Evolutionary conservation across 37 sponge, comb jelly and placozoan species (phyloP).

Genomic region (Ephydatia muelleri): DNA sequence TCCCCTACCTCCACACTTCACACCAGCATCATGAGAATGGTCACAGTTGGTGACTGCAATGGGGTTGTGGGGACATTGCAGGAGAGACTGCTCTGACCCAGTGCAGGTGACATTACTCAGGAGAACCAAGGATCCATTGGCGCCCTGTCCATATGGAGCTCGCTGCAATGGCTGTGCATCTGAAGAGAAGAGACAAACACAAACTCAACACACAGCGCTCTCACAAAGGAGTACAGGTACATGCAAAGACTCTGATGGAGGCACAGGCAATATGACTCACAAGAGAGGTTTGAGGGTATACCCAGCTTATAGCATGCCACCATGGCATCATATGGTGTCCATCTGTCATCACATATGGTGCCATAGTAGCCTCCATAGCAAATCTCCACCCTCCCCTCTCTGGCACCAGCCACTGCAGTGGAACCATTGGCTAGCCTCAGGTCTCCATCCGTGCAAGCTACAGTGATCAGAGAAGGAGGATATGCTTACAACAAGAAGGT

Average conservation of each 20-base stretch:
- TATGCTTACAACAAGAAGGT: not conserved
- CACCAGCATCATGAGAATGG: conserved; percentile 26
- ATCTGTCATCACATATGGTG: not conserved
- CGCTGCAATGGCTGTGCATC: not conserved
- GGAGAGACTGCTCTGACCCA: conserved; percentile 13
- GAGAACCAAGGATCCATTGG: not conserved
- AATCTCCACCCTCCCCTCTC: conserved; percentile 20
- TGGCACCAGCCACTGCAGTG: not conserved
- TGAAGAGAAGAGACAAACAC: not conserved
- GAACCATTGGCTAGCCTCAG: conserved; percentile 17
- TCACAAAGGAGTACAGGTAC: not conserved
- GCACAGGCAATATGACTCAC: not conserved
- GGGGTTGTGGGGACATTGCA: not conserved
- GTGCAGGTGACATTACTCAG: conserved; percentile 14
- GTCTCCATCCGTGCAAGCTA: conserved; percentile 17
- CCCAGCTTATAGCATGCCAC: not conserved
- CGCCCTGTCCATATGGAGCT: not conserved
- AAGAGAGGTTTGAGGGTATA: not conserved
- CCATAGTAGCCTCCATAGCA: conserved; percentile 8
- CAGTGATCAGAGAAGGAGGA: not conserved
- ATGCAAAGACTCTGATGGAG: not conserved
- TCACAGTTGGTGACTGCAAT: not conserved
- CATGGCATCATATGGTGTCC: not conserved
- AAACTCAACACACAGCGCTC: not conserved
- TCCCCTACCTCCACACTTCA: conserved; percentile 21